Evolutionary conservation across 2,113 vertebrate species (phyloP), one percentile per base, ranked within the genome.

Genomic region (Thalassoma bifasciatum): DNA sequence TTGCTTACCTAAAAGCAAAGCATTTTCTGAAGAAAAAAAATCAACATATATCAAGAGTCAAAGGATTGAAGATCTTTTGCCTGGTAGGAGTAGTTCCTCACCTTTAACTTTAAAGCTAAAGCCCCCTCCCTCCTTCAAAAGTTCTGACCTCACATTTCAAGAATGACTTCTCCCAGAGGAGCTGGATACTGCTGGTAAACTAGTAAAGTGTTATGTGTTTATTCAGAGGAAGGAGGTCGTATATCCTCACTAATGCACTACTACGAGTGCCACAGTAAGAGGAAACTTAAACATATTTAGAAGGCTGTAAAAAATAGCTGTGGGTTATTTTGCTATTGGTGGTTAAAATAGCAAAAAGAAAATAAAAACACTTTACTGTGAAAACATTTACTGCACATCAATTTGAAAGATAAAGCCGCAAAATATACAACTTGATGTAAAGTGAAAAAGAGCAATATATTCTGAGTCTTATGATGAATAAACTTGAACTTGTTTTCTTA

Each of bases 71-170:
- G 14, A 46, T 30, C 36, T 79, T 22, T 44, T 38, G 66, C 37
- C 34, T 34, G 69, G 44, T 13, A 26, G 60, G 58, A 64, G 54
- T 79, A 51, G 75, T 83, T 67, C 42, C 46, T 21, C 76, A 66
- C 30, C 17, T 49, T 44, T 44, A n/a, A 17, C 46, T 49, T n/a
- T 14, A 49, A 21, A 59, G 50, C 22, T 68, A 21, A 81, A 79
- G 26, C 9, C n/a, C 46, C 38, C 14, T 22, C 8, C 24, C 40
- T 38, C 5, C 62, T 72, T 56, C 40, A 65, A 59, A 49, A 71
- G 26, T 50, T 59, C 69, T 88, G 83, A 89, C 67, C 67, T 91
- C 77, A 83, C 42, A 22, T 42, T 62, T 71, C 42, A 36, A 65
- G 47, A 19, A 70, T 77, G 51, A 40, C 36, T 60, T 34, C 61